phyloP scores from a whole-genome alignment of 2,888 invertebrate species.

The Eumacrocentrus americanus region DNA sequence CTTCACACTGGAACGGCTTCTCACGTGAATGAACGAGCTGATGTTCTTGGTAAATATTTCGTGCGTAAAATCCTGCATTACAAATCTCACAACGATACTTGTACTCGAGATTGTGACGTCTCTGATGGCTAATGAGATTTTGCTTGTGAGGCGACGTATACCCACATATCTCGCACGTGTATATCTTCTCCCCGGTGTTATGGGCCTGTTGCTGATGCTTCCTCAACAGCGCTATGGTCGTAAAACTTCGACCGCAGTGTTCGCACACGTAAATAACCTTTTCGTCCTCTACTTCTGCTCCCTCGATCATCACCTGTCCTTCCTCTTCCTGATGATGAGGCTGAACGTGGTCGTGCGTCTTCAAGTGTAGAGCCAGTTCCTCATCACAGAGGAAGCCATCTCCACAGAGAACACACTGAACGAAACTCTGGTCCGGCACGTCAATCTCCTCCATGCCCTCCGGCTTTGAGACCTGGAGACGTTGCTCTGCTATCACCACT shows the following conservation, averaged over 20 bases:
- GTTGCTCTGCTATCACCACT: conserved; percentile 41
- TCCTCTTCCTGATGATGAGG: conserved; percentile 10
- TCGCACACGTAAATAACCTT: conserved; percentile 45
- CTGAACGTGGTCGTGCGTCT: conserved; percentile 39
- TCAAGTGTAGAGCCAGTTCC: conserved; percentile 38
- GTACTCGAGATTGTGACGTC: conserved; percentile 52
- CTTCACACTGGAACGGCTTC: conserved; percentile 57
- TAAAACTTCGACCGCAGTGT: conserved; percentile 43
- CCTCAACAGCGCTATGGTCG: conserved; percentile 33
- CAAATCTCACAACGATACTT: conserved; percentile 57
- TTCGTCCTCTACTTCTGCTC: conserved; percentile 7
- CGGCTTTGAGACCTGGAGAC: conserved; percentile 34
- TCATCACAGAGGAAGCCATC: conserved; percentile 44
- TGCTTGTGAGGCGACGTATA: conserved; percentile 50
- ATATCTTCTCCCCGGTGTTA: conserved; percentile 38
- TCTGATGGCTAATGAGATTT: conserved; percentile 49
- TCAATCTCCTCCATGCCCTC: conserved; percentile 39
- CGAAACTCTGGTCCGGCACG: conserved; percentile 33
- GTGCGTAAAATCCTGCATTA: conserved; percentile 51
- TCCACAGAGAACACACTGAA: conserved; percentile 50
- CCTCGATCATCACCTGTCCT: conserved; percentile 7
- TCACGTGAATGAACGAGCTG: conserved; percentile 49
- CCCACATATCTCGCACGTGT: conserved; percentile 51
- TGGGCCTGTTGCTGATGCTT: conserved; percentile 44
- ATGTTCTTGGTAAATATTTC: conserved; percentile 53